A percentile compares a stretch with the other conserved stretches of the same genome.
phyloP scores from a whole-genome alignment of 2,888 invertebrate species.

The Nomada goodeniana region DNA sequence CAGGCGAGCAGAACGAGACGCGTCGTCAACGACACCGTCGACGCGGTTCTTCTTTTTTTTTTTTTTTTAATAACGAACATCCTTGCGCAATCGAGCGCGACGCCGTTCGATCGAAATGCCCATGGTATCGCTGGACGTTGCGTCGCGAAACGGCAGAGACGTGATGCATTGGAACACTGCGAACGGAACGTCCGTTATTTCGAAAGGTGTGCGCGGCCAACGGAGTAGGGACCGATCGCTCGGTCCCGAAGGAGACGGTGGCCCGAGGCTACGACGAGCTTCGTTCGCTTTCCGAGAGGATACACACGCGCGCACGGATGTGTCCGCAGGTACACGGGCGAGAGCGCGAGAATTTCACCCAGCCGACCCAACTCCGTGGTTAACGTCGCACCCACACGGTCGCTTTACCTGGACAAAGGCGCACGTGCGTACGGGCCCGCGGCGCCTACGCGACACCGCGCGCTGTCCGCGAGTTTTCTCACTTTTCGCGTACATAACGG shows the following conservation, averaged over 20 bases:
- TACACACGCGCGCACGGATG: conserved; percentile 18
- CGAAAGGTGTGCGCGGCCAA: conserved; percentile 25
- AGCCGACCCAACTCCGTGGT: conserved; percentile 71
- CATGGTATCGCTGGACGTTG: conserved; percentile 36
- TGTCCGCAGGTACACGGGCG: too few relatives aligned
- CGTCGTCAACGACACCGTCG: conserved; percentile 42
- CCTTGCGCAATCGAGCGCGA: conserved; percentile 42
- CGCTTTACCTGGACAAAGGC: conserved; percentile 22
- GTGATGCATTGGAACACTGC: background rate
- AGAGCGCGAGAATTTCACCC: conserved; percentile 66
- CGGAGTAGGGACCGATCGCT: background rate
- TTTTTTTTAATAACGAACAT: conserved; percentile 57
- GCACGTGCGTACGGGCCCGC: conserved; percentile 30
- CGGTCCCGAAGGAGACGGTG: background rate
- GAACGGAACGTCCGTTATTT: conserved; percentile 34
- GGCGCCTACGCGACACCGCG: conserved; percentile 55
- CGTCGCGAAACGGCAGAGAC: background rate
- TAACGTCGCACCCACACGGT: conserved; percentile 45
- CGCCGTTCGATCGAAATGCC: background rate
- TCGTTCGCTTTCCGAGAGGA: conserved; percentile 70
- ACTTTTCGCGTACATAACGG: conserved; percentile 66
- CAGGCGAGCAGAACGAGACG: conserved; percentile 36
- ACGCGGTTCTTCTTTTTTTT: conserved; percentile 37
- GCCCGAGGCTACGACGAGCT: conserved; percentile 22
- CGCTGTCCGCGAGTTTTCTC: conserved; percentile 38